Base-by-base conservation (phyloP, 2,888 invertebrate species). In the Hypena proboscidalis region DNA sequence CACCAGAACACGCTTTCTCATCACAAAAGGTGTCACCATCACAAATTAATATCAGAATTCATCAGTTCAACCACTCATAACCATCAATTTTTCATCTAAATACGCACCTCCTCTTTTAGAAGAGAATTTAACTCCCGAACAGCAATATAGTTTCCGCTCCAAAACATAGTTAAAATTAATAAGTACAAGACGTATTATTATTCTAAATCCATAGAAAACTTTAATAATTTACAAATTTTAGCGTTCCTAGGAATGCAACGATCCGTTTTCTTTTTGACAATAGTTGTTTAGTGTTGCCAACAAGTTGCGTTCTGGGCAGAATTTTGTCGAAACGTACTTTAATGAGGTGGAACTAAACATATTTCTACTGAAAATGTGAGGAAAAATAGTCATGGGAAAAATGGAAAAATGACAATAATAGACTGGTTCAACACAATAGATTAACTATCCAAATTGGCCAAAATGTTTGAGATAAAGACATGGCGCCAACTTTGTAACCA, bases 71-170 rank as follows among this genome's bases (percentile, higher is more conserved):
- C 62, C 67, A 69, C 66, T 79, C 77, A 74, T 88, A 88, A 87
- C 86, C 88, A 89, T 72, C 59, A 83, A 83, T 83, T 76, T 74
- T 72, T 66, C 65, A 80, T 77, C 77, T 76, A 77, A 77, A 80
- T 83, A 84, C 83, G 73, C 91, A 95, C 96, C 93, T 96, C 95
- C 84, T 95, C 95, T 74, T 94, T 94, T 54, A 96, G 93, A 70
- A 96, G 92, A 66, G 93, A 93, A 81, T 95, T 96, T 79, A 96
- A 93, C 85, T 95, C 94, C 69, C 95, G 93, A 64, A 94, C 94
- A 62, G 92, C 92, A 74, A 93, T 91, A 81, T 93, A 93, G 89
- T 95, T 95, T 79, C 93, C 95, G 80, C 94, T 94, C 96, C 96
- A 96, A 93, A 95, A 96, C 96, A 96, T 96, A 83, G 85, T 92